A percentile compares a stretch with the other conserved stretches of the same genome.
Evolutionary conservation across 2,888 invertebrate species (phyloP).

Genomic region (Stenurella melanura): DNA sequence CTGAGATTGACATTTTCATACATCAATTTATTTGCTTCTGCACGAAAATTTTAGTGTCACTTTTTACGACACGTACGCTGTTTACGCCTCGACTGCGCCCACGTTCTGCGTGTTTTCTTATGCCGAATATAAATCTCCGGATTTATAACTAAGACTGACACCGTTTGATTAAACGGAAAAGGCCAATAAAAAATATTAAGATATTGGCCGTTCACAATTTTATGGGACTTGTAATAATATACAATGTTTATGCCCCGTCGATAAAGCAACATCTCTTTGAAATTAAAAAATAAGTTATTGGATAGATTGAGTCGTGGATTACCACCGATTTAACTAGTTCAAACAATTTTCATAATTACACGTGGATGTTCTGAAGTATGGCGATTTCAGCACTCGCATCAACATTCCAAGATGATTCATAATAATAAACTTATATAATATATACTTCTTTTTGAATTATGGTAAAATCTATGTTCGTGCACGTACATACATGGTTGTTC

Average conservation of each 20-base stretch:
- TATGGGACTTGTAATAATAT: slow-evolving; percentile 18
- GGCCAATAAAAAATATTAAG: slow-evolving; percentile 27
- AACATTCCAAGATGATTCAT: too few species aligned
- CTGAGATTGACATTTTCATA: slow-evolving; percentile 69
- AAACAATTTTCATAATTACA: background rate
- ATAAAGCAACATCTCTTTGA: slow-evolving; percentile 5
- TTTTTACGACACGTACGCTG: slow-evolving; percentile 55
- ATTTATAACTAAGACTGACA: slow-evolving; percentile 25
- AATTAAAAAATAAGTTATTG: slow-evolving; percentile 6
- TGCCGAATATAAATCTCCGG: slow-evolving; percentile 8
- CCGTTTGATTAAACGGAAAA: slow-evolving; percentile 20
- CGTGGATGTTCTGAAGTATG: background rate
- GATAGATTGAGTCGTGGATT: background rate
- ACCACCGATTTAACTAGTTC: background rate
- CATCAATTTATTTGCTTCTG: slow-evolving; percentile 65
- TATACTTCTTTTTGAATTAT: too few species aligned
- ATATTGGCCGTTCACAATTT: slow-evolving; percentile 17
- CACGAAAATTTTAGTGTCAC: slow-evolving; percentile 57
- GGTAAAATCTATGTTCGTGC: too few species aligned
- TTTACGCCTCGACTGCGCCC: slow-evolving; percentile 41
- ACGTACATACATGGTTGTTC: too few species aligned
- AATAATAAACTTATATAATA: too few species aligned
- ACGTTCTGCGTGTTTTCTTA: slow-evolving; percentile 24
- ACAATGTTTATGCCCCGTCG: slow-evolving; percentile 17
- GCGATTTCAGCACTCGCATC: background rate